Percentiles rank a stretch among this genome's conserved stretches.
These are phyloP conservation scores for Cassiopea xamachana DNA, from an alignment of 30 jellyfish, hydroid and myxozoan genomes.

Conservation along the genomic window DNA sequence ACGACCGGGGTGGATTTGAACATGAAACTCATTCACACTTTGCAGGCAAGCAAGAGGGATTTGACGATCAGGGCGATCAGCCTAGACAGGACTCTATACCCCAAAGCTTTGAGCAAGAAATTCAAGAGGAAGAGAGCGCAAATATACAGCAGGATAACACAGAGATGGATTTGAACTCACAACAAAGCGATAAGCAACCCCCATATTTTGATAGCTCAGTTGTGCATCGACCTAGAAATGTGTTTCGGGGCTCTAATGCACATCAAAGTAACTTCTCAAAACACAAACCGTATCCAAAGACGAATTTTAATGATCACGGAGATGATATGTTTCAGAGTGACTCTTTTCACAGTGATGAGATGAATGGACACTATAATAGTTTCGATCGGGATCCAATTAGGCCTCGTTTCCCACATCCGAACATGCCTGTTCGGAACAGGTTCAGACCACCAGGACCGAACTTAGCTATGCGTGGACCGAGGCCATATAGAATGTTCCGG, in stretches of 20 bases:
- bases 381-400: background rate
- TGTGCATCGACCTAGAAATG: background rate
- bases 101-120: background rate
- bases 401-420: constrained; percentile 8
- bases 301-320: background rate
- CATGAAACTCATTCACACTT: background rate
- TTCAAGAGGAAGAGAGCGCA: constrained; percentile 9
- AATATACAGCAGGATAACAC: background rate
- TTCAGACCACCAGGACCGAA: constrained; percentile 49
- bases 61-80: background rate
- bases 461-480: constrained; percentile 31
- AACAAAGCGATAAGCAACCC: background rate
- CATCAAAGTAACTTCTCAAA: background rate
- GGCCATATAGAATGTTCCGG: constrained; percentile 32
- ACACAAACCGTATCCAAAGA: background rate
- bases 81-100: background rate
- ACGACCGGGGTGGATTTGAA: background rate
- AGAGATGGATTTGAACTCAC: background rate
- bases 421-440: constrained; percentile 19
- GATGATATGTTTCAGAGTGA: constrained; percentile 6
- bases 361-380: background rate
- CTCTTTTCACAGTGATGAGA: background rate
- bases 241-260: background rate
- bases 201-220: background rate
- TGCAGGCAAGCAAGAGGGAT: background rate